Base-by-base conservation (phyloP, 2,113 vertebrate genomes). In the Ariopsis seemanni region DNA sequence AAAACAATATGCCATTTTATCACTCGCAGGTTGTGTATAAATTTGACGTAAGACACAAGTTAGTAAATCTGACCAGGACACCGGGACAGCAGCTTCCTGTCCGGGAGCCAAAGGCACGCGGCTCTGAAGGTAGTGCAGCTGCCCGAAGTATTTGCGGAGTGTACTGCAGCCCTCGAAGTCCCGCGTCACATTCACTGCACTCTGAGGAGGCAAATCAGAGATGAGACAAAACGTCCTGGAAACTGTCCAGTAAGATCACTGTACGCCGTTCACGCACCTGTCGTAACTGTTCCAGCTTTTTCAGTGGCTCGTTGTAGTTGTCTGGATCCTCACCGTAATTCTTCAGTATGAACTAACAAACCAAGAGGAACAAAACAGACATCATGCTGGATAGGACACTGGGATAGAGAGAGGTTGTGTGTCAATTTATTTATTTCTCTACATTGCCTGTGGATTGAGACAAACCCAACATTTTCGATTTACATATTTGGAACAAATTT, bases 101-200 rank as follows among this genome's bases (percentile, higher is more conserved):
- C 96, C 96, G 0, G 93, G 88, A 0, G 96, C 97, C 96, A 99
- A 97, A 58, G 98, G 98, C 0, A 99, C 96, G 0, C 98, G 96
- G 91, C 98, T 99, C 95, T 99, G 98, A 91, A 99, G 94, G 94
- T 97, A 99, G 90, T 99, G 97, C 82, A 99, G 96, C 87, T 99
- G 98, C 0, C 98, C 98, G 0, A 99, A 97, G 93, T 99, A 99
- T 58, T 99, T 99, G 89, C 98, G 95, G 87, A 99, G 89, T 0
- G 97, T 98, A 90, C 98, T 99, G 96, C 98, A 99, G 87, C 98
- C 98, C 92, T 99, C 98, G 0, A 99, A 99, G 88, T 99, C 98
- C 86, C 98, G 91, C 0, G 98, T 97, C 1, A 99, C 98, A 0
- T 96, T 98, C 78, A 99, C 95, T 0, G 98, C 95, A 15, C 93